Evolutionary conservation across 2,888 invertebrate species (phyloP), one percentile per base, ranked within the genome.

Genomic region (Mycogona germanica): DNA sequence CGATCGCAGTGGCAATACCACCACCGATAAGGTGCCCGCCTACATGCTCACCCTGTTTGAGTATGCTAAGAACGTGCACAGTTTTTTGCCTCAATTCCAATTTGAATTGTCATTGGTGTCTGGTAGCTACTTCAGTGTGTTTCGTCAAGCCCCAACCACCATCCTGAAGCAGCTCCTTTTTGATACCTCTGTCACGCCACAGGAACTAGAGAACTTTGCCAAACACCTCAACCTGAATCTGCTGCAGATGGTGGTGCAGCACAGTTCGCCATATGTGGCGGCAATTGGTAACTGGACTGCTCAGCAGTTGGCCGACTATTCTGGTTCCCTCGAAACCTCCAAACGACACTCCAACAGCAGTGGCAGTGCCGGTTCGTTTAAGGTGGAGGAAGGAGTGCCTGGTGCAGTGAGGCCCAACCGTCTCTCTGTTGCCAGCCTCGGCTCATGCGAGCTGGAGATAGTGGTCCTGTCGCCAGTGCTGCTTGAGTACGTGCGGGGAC

Each of bases 51-150:
- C 51, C n/a, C 29, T 51, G 2, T 42, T 35, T 7, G 51, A 51
- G 12, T 51, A 51, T 7, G 40, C 30, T 19, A 51, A 42, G 23
- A 41, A 42, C 4, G 26, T 51, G 42, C 21, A 25, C 14, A 42
- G 29, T 17, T 23, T 51, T 28, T 17, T 51, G 29, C 41, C 42
- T 1, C n/a, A 40, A n/a, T 25, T 51, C 19, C 37, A 49, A 49
- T 35, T 25, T 49, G 49, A 38, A 37, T 25, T 25, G 38, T 23
- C 5, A 49, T 5, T 28, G 23, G 23, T 17, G 3, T n/a, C 4
- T 2, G 38, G 37, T 28, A 49, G 49, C 14, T 52, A 41, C 28
- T 52, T 52, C 37, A 29, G 30, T 25, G 37, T 45, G 21, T 52
- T 52, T 23, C 23, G 19, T 1, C 29, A 52, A 23, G 44, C 52